Evolutionary conservation across 2,797 vertebrate genomes (phyloP), one percentile per base, ranked within the genome.

Genomic region (Galaxias olidus): DNA sequence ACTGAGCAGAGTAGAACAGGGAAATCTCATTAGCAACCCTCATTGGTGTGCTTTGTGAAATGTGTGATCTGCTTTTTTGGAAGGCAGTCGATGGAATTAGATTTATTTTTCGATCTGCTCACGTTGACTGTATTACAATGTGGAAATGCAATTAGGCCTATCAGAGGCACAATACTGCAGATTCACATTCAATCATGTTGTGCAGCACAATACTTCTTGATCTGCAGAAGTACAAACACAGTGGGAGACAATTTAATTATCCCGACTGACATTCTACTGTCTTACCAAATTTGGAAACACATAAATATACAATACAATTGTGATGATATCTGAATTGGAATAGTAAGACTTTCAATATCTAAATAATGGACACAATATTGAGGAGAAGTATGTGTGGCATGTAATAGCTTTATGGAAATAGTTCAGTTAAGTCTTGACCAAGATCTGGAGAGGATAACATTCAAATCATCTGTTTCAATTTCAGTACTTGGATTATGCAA

Each of bases 11-110:
- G 60, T 15, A 50, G 53, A 65, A 55, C 52, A 63, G 47, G 50
- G 11, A 42, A 74, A 52, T 61, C 20, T 18, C 50, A 83, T 79
- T 77, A 81, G 78, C 52, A 66, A 77, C 45, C 65, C 70, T 80
- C 61, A 69, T 65, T 66, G 71, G 59, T 61, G 66, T 69, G 65
- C 60, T 55, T 54, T 30, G 45, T 78, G 61, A 59, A 69, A 53
- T 59, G 58, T 63, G 57, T 79, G 42, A 67, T 42, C 49, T 54
- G 48, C 58, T 41, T 69, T 81, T 79, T 73, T 71, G 50, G 48
- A 73, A 65, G 57, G 58, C 59, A 15, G 1, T 47, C 63, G 51
- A 78, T 63, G 66, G 61, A 80, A 73, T 61, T 66, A 41, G 51
- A 52, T 45, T 61, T 69, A 48, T 71, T 69, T 80, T 68, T 43